These are phyloP conservation scores for Phrynocephalus guinanensis DNA, from an alignment of 2,797 vertebrate species.

Conservation along the genomic window DNA sequence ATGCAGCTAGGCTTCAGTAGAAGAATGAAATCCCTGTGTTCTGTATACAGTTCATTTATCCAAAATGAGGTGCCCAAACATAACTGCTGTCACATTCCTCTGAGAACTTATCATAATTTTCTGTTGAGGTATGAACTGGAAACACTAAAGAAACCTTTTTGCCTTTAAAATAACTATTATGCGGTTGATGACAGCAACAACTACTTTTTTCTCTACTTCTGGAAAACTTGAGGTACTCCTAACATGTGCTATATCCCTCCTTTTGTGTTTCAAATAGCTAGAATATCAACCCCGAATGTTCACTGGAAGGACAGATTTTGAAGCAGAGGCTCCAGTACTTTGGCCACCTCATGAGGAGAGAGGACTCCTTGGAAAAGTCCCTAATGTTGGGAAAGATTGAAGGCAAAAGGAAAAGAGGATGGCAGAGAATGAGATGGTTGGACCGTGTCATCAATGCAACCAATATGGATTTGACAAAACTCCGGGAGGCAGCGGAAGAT, in stretches of 20 bases:
- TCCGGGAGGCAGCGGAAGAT: too few relatives aligned
- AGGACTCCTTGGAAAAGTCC: too few relatives aligned
- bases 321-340: too few relatives aligned
- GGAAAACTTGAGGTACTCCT: neutral
- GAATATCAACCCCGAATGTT: too few relatives aligned
- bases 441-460: too few relatives aligned
- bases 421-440: too few relatives aligned
- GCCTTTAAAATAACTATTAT: neutral
- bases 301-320: too few relatives aligned
- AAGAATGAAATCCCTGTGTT: constrained; percentile 31
- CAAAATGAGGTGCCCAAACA: constrained; percentile 35
- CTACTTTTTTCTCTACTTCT: neutral
- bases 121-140: neutral
- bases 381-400: too few relatives aligned
- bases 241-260: neutral
- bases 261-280: neutral
- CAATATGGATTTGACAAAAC: too few relatives aligned
- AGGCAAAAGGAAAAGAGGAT: too few relatives aligned
- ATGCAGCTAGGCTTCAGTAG: constrained; percentile 17
- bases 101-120: constrained; percentile 8
- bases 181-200: neutral
- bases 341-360: too few relatives aligned
- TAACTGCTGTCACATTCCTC: constrained; percentile 13
- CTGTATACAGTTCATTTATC: neutral
- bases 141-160: neutral